phyloP scores from a whole-genome alignment of 1,140 invertebrate genomes.

The Dinothrombium tinctorium region DNA sequence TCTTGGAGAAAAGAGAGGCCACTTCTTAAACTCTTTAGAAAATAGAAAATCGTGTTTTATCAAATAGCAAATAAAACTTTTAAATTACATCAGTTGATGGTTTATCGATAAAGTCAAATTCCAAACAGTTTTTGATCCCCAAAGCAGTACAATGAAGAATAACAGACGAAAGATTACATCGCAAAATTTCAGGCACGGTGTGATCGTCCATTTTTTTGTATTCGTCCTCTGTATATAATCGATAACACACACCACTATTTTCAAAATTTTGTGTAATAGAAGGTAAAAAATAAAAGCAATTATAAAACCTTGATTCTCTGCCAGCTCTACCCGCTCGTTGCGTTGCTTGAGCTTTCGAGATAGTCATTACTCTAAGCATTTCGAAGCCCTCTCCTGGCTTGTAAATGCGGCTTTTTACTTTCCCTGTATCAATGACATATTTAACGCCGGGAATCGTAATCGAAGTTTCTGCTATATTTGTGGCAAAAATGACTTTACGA shows the following conservation, averaged over 20 bases:
- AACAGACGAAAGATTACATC: slow-evolving; percentile 46
- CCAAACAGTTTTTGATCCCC: slow-evolving; percentile 44
- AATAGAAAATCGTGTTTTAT: no score
- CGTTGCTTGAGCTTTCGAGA: slow-evolving; percentile 75
- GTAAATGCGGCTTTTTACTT: slow-evolving; percentile 55
- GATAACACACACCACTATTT: slow-evolving; percentile 23
- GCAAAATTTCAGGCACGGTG: slow-evolving; percentile 61
- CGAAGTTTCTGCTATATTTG: slow-evolving; percentile 93
- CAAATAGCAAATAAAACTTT: no score
- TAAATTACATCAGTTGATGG: slow-evolving; percentile 34
- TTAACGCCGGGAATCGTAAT: slow-evolving; percentile 82
- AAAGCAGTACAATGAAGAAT: slow-evolving; percentile 59
- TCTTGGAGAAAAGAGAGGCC: not conserved
- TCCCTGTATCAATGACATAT: slow-evolving; percentile 80
- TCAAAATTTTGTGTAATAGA: not conserved
- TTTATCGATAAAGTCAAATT: slow-evolving; percentile 76
- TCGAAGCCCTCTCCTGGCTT: slow-evolving; percentile 60
- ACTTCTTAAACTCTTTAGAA: slow-evolving; percentile 6
- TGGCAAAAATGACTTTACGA: slow-evolving; percentile 79
- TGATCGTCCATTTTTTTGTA: slow-evolving; percentile 42
- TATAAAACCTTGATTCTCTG: slow-evolving; percentile 32
- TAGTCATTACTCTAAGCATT: slow-evolving; percentile 47
- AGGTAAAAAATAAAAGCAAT: not conserved
- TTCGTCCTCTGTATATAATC: slow-evolving; percentile 24
- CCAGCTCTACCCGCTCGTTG: slow-evolving; percentile 76